phyloP scores from a whole-genome alignment of 2,797 vertebrate genomes.

The Fringilla coelebs region DNA sequence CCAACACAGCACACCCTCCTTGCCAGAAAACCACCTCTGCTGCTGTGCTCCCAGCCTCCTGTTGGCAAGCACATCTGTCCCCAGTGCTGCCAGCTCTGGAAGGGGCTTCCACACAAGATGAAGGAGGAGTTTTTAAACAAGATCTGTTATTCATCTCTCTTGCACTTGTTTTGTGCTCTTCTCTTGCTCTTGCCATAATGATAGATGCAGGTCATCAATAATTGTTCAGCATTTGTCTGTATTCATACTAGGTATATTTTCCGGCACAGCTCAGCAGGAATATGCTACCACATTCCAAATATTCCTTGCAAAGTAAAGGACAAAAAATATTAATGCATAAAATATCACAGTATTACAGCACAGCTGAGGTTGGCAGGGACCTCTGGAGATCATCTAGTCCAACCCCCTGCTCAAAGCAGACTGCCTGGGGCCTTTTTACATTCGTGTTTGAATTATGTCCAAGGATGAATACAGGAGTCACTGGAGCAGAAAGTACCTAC shows the following conservation, averaged over 20 bases:
- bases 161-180: neutral
- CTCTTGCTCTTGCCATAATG: neutral
- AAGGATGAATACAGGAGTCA: neutral
- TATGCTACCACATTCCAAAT: neutral
- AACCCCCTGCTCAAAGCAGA: neutral
- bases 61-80: neutral
- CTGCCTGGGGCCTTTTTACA: neutral
- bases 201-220: neutral
- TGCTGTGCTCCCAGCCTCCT: neutral
- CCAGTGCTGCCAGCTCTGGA: neutral
- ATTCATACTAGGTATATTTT: neutral
- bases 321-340: neutral
- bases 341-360: neutral
- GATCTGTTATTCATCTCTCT: neutral
- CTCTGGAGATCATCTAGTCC: neutral
- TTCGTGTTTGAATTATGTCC: neutral
- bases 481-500: conserved; percentile 55
- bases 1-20: neutral
- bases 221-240: neutral
- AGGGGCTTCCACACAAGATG: neutral
- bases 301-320: neutral
- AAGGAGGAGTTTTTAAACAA: neutral
- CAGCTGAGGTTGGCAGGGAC: neutral
- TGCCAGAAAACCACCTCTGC: neutral
- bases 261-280: neutral